Conservation (phyloP, 2,888 invertebrate species). For the Linnaemya tessellans region DNA sequence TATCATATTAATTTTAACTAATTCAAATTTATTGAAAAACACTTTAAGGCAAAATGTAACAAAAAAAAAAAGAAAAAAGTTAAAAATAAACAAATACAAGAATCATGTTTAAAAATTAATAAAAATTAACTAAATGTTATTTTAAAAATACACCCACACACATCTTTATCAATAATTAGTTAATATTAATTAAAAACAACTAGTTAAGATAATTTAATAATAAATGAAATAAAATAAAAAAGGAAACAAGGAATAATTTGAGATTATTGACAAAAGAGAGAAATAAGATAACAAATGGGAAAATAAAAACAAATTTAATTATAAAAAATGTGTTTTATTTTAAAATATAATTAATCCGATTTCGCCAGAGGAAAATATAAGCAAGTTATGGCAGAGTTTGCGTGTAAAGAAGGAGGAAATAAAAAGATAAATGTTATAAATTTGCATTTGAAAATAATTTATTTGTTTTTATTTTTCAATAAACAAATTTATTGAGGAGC, state of each 20-base stretch:
- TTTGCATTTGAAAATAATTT: no score
- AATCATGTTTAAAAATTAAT: slow-evolving; percentile 39
- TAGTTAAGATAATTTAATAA: slow-evolving; percentile 60
- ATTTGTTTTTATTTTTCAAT: no score
- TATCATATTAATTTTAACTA: slow-evolving; percentile 51
- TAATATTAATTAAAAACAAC: slow-evolving; percentile 49
- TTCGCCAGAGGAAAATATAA: no score
- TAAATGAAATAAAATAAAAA: slow-evolving; percentile 20
- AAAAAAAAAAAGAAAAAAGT: slow-evolving; percentile 52
- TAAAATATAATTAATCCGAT: no score
- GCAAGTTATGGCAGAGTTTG: no score
- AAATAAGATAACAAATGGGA: slow-evolving; percentile 35
- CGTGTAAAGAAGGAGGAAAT: no score
- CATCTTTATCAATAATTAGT: slow-evolving; percentile 56
- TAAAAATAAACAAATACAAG: slow-evolving; percentile 24
- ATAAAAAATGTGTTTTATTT: slow-evolving; percentile 32
- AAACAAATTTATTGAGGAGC: no score
- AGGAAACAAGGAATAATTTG: slow-evolving; percentile 74
- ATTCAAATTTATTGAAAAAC: slow-evolving; percentile 37
- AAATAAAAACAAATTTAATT: slow-evolving; percentile 57
- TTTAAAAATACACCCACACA: slow-evolving; percentile 54
- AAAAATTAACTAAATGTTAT: slow-evolving; percentile 73
- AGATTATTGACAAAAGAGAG: slow-evolving; percentile 59
- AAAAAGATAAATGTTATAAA: no score
- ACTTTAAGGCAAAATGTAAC: slow-evolving; percentile 72